Evolutionary conservation across 1,140 invertebrate genomes (phyloP), one percentile per base, ranked within the genome.

Genomic region (Papilio helenus): DNA sequence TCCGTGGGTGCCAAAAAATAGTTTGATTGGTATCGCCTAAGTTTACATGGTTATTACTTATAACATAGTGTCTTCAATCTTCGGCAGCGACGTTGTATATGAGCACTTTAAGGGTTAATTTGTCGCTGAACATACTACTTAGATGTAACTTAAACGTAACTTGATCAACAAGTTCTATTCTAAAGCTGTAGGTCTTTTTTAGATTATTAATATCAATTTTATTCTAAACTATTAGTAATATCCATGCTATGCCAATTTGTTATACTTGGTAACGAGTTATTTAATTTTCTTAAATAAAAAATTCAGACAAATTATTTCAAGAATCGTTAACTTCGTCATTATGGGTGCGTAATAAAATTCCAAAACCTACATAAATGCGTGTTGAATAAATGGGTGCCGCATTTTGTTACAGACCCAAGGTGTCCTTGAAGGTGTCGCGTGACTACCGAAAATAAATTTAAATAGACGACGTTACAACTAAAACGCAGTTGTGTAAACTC

Each of bases 381-480:
- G 23, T 61, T 26, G 58, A 39, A 39, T 10, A 61, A 61, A 61
- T 61, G 20, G 58, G 58, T 61, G 58, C 58, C 58, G 58, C 58
- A 26, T 61, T 61, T 55, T 61, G 58, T 61, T 61, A 9, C 26
- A 61, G 4, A 26, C 16, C 9, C 58, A 55, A 20, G 2, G 58
- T 26, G 10, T 16, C 51, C 51, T 55, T 55, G 10, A 26, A 7
- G 58, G 10, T 7, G 20, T 61, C 14, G 23, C 58, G 58, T 61
- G 58, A 61, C 58, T 61, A 61, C 58, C 23, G 58, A 61, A 61
- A 61, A 26, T 14, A 61, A 26, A 14, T 23, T 23, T 23, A 9
- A 61, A 61, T 61, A 61, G 2, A 26, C 58, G 12, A 26, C 58
- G 9, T 61, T 26, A 10, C 23, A 61, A 4, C 58, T 61, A 23